These are phyloP conservation scores for Bostrychus sinensis DNA, from an alignment of 2,113 vertebrate species.

Conservation along the genomic window DNA sequence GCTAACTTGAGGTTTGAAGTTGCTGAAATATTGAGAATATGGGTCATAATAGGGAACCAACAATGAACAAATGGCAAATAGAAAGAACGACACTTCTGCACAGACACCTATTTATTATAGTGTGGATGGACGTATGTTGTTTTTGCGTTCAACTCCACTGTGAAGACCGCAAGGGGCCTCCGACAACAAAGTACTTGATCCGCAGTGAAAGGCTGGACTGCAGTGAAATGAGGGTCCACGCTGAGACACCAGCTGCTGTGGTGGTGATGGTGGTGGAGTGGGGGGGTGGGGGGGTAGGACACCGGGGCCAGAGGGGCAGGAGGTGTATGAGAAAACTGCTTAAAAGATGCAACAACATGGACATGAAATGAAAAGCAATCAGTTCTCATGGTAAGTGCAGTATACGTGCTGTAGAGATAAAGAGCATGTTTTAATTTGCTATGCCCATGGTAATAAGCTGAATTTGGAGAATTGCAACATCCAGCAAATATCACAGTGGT, in stretches of 20 bases:
- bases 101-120: constrained; percentile 3
- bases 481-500: too few relatives aligned
- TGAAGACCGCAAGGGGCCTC: constrained; percentile 58
- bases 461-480: too few relatives aligned
- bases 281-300: constrained; percentile 62
- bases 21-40: not conserved
- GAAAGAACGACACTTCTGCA: not conserved
- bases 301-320: constrained; percentile 42
- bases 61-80: not conserved
- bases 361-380: too few relatives aligned
- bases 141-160: constrained; percentile 32
- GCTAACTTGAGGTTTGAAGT: not conserved
- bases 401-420: too few relatives aligned
- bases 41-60: not conserved
- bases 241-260: constrained; percentile 74
- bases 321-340: constrained; percentile 62
- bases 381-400: too few relatives aligned
- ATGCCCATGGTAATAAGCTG: too few relatives aligned
- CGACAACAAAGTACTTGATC: constrained; percentile 57
- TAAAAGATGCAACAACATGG: constrained; percentile 39
- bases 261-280: too few relatives aligned
- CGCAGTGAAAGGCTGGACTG: constrained; percentile 58
- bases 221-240: constrained; percentile 46
- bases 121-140: constrained; percentile 28
- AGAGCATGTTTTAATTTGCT: too few relatives aligned